Evolutionary conservation across 92 coral and sea anemone genomes (phyloP), one percentile per base, ranked within the genome.

Genomic region (Chrysogorgia sp.): DNA sequence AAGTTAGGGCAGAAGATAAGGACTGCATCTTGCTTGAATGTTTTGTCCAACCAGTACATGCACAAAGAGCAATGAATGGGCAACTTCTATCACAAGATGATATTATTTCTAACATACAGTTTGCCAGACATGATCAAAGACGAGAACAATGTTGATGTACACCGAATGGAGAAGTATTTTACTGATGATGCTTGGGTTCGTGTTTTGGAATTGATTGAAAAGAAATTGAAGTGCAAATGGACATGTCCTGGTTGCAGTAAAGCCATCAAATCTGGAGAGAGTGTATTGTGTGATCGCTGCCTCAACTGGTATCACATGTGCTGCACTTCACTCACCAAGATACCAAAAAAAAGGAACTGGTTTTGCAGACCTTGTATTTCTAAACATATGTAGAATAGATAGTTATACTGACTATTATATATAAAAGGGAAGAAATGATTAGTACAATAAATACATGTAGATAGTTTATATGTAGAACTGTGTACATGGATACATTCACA

Each of bases 111-210:
- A 81, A 77, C 74, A 26, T 82, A 12, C 90, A 52, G 9, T 24
- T 48, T 86, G 23, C 79, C 79, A 28, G 79, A 86, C 83, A 50
- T 71, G 34, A 56, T 86, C 14, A 81, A 65, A 28, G 87, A 86
- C 35, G 56, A 66, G 23, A 74, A 86, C 52, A 64, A 62, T 29
- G 34, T 86, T 26, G 83, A 82, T 47, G 63, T 82, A 40, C 34
- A 86, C 62, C 70, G 90, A 29, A 82, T 34, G 25, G 71, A 85
- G 61, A 81, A 50, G 60, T 81, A 82, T 56, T 85, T 85, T 34
- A 80, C 21, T 0, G 48, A 66, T 21, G 71, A 75, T 24, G 83
- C 79, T 15, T 82, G 90, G 87, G 22, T 86, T 26, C 48, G 53
- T 17, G 78, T 82, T 23, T 75, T 86, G 10, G 49, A 50, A 0